Evolutionary conservation across 2,888 invertebrate species (phyloP).

Genomic region (Leptothorax acervorum): DNA sequence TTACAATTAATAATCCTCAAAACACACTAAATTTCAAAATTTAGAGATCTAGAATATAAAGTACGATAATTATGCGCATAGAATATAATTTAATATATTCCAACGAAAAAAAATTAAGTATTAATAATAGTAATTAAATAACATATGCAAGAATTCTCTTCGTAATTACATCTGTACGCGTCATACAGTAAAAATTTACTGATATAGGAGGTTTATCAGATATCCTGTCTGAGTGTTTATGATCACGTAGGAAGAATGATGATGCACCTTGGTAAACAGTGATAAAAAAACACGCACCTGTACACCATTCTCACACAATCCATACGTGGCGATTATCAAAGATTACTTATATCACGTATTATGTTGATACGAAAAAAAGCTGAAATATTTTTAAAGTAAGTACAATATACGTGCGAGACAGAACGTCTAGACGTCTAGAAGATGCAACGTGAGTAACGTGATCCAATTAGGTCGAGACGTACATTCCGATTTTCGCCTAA

Average conservation of each 20-base stretch:
- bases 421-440: slow-evolving; percentile 41
- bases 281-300: slow-evolving; percentile 28
- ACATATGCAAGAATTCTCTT: background rate
- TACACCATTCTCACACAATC: background rate
- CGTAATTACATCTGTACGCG: background rate
- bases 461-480: slow-evolving; percentile 79
- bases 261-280: slow-evolving; percentile 23
- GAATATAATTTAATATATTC: background rate
- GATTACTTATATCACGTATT: background rate
- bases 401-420: background rate
- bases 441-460: slow-evolving; percentile 78
- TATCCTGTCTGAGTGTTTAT: slow-evolving; percentile 37
- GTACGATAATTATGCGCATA: background rate
- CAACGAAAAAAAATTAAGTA: background rate
- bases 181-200: slow-evolving; percentile 19
- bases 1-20: background rate
- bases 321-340: background rate
- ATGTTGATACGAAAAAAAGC: background rate
- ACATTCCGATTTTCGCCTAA: slow-evolving; percentile 75
- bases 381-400: background rate
- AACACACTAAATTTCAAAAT: background rate
- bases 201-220: slow-evolving; percentile 43
- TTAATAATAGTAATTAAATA: background rate
- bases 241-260: slow-evolving; percentile 43
- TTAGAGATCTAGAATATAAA: background rate